These are phyloP conservation scores for Rhineura floridana DNA, from an alignment of 2,113 vertebrate species.

Conservation along the genomic window DNA sequence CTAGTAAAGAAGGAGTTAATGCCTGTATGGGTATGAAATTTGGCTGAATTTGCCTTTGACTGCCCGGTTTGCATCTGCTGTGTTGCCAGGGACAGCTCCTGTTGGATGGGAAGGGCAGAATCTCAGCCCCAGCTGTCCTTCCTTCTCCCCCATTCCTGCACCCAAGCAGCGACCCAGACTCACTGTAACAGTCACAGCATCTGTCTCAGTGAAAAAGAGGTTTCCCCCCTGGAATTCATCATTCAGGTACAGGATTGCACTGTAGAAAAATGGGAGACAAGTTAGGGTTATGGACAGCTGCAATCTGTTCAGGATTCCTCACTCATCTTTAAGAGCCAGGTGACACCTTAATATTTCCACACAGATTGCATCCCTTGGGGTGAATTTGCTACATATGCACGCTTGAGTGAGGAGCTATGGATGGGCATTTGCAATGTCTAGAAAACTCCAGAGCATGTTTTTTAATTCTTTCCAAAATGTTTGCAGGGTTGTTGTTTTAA, in stretches of 20 bases:
- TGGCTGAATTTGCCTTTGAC: conserved; percentile 74
- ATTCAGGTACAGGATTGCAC: conserved; percentile 94
- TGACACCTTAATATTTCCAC: background rate
- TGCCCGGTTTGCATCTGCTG: conserved; percentile 66
- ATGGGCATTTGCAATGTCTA: background rate
- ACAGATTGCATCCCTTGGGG: background rate
- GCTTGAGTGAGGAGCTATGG: background rate
- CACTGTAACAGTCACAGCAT: conserved; percentile 89
- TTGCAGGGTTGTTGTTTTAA: background rate
- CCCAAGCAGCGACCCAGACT: conserved; percentile 8
- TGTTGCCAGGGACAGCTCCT: background rate
- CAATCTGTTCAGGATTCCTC: background rate
- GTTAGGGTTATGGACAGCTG: background rate
- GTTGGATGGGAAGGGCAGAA: conserved; percentile 1
- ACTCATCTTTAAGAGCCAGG: background rate
- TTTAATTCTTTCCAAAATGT: background rate
- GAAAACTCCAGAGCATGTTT: background rate
- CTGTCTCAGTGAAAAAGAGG: conserved; percentile 90
- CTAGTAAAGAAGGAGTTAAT: conserved; percentile 37
- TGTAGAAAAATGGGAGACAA: conserved; percentile 59
- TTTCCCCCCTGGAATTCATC: conserved; percentile 92
- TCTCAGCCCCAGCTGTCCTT: background rate
- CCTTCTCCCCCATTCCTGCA: background rate
- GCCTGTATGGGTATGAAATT: conserved; percentile 42
- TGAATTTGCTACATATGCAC: background rate